These are phyloP conservation scores for Cryptus armator DNA, from an alignment of 2,888 invertebrate genomes.

Conservation along the genomic window DNA sequence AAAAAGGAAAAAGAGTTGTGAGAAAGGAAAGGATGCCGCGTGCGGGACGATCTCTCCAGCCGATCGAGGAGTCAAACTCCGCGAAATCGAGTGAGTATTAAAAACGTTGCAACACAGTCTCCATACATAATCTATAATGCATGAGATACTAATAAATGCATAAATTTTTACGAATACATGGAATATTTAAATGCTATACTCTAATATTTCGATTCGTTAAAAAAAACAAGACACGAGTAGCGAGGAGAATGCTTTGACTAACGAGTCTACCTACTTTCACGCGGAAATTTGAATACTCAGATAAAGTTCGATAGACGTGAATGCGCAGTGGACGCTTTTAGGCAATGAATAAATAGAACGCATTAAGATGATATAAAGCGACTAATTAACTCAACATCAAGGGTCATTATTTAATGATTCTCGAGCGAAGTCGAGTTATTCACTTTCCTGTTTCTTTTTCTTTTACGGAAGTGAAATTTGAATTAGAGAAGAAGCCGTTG, in stretches of 20 bases:
- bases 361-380: neutral
- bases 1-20: neutral
- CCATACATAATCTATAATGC: too few species aligned
- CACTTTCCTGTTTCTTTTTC: conserved; percentile 80
- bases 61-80: conserved; percentile 81
- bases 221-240: conserved; percentile 26
- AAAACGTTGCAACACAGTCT: neutral
- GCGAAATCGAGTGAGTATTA: conserved; percentile 77
- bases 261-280: conserved; percentile 44
- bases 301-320: neutral
- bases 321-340: neutral
- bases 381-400: conserved; percentile 3
- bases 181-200: neutral
- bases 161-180: neutral
- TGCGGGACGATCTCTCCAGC: conserved; percentile 76
- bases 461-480: conserved; percentile 80
- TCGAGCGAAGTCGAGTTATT: conserved; percentile 67
- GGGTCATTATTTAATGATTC: conserved; percentile 58
- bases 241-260: conserved; percentile 10
- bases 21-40: conserved; percentile 76
- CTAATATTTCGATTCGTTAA: conserved; percentile 9
- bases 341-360: neutral
- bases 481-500: neutral
- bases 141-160: neutral
- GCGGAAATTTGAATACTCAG: conserved; percentile 42